Base-by-base conservation (phyloP, 2,888 invertebrate genomes). In the Leptinotarsa haldemani region DNA sequence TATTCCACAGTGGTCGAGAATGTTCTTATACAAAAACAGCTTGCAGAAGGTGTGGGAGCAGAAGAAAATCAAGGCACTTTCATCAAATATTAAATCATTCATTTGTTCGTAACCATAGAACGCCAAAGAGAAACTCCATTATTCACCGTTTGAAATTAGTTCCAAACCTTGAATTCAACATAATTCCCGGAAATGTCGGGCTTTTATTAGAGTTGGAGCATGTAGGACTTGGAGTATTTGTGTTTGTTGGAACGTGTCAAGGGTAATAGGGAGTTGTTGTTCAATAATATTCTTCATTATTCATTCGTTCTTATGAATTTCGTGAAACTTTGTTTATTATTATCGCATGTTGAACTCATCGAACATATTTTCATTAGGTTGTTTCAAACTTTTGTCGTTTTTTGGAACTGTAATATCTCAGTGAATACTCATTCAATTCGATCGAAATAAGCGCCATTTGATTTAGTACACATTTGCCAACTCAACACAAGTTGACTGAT, bases 31-130 rank as follows among this genome's bases (percentile, higher is more conserved):
- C 61, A 40, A n/a, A n/a, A 61, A 40, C 40, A 9, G 30, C n/a
- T n/a, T n/a, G 15, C 30, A 15, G 25, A 30, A 61, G 61, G 40
- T 30, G 30, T 18, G 61, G 61, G 25, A 30, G 61, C 16, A 30
- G 67, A 65, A 69, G 75, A 72, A 75, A 72, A 75, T 75, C 72
- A 72, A 69, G 75, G 65, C 63, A 67, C 66, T 20, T 50, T 70
- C 72, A 75, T 75, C 18, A 75, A 75, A 75, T 72, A 75, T 75
- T 75, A 66, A 75, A 58, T 48, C 53, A 72, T 75, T 75, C 75
- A 75, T 75, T 75, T 75, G 75, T 75, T 70, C 75, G 70, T 75
- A 66, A 72, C 75, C 72, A 75, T 70, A 25, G 68, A 46, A 68
- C n/a, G 46, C 53, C 30, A 47, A 66, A 75, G 70, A 75, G 72